phyloP scores from a whole-genome alignment of 2,113 vertebrate genomes.

The Shinisaurus crocodilurus region DNA sequence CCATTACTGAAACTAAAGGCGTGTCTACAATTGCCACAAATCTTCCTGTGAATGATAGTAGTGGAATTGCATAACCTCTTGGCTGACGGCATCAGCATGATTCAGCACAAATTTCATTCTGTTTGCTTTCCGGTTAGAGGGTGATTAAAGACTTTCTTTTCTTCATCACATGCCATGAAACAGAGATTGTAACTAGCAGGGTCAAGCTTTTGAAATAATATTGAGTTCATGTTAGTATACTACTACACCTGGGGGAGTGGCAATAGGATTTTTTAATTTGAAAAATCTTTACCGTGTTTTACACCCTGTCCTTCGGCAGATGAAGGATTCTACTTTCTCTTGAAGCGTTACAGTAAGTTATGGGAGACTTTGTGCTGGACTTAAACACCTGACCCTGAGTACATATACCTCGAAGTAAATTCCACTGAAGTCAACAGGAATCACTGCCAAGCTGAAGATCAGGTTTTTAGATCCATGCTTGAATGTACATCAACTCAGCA shows the following conservation, averaged over 20 bases:
- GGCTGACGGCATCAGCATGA: conserved; percentile 66
- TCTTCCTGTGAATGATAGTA: conserved; percentile 74
- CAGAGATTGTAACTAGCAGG: background rate
- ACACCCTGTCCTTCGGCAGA: too few species aligned
- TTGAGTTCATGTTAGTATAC: background rate
- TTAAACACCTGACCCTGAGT: background rate
- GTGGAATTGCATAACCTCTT: conserved; percentile 70
- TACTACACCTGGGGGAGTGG: background rate
- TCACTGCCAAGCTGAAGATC: background rate
- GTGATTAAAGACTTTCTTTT: conserved; percentile 42
- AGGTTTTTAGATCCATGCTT: background rate
- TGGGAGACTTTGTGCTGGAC: background rate
- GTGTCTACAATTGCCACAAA: conserved; percentile 71
- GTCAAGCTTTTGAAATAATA: background rate
- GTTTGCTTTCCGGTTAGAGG: conserved; percentile 57
- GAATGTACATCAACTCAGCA: background rate
- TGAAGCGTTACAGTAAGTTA: background rate
- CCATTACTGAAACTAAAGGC: conserved; percentile 72
- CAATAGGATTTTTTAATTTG: background rate
- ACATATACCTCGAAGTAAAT: background rate
- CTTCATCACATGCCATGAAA: conserved; percentile 8
- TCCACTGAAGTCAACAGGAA: background rate
- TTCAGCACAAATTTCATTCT: conserved; percentile 71
- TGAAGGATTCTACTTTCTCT: background rate
- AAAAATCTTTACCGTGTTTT: background rate